Evolutionary conservation across 2,888 invertebrate species (phyloP), one percentile per base, ranked within the genome.

Genomic region (Schizaphis graminum): DNA sequence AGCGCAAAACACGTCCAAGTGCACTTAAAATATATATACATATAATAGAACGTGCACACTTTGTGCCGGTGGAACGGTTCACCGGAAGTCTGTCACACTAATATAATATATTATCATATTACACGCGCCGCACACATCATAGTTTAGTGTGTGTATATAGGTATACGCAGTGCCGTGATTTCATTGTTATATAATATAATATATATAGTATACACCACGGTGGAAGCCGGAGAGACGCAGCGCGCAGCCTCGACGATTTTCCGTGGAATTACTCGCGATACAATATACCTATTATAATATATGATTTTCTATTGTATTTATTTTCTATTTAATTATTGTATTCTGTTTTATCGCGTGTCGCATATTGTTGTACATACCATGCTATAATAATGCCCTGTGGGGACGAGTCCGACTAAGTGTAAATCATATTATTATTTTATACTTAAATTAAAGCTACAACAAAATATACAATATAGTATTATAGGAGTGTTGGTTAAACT

Each of bases 1-100:
- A 84, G 84, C 91, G 91, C 84, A 84, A 91, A 91, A 84, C 84
- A 56, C 56, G 90, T 84, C 84, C 90, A 67, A 77, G 77, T 77
- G 77, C 77, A 77, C 77, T 77, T 77, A 77, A 77, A 7, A 53
- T 53, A 53, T 53, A 53, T 56, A 35, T 67, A n/a, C 35, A 77
- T 77, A 35, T 35, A 35, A 77, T 24, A 77, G 77, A n/a, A 49
- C 91, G 24, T 26, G 44, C 28, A 41, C 57, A 57, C 67, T 47
- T 44, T 61, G 90, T 67, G 67, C 16, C 47, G 61, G 35, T 8
- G 35, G 77, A 77, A 47, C 13, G 28, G 28, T 87, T 28, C 86
- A 47, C 86, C 86, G 47, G 35, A 77, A 35, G 53, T 53, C n/a
- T 41, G 44, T 44, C 41, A 44, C 26, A 28, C 41, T 89, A 87